phyloP scores from a whole-genome alignment of 1,140 invertebrate genomes.

The Drosophila ironensis region DNA sequence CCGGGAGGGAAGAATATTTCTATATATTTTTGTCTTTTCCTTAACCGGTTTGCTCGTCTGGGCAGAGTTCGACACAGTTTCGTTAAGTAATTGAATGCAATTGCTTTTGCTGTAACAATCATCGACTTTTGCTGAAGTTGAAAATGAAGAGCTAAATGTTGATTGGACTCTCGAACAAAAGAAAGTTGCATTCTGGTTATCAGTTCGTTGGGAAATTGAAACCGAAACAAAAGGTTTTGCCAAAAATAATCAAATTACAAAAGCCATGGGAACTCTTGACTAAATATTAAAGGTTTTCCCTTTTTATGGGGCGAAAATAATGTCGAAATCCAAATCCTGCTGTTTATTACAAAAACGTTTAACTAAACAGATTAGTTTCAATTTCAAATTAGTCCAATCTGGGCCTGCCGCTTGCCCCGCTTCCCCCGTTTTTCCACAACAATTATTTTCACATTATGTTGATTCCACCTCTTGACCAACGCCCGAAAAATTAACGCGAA shows the following conservation, averaged over 20 bases:
- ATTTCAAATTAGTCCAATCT: conserved; percentile 37
- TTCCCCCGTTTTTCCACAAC: conserved; percentile 23
- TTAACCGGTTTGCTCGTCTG: conserved; percentile 4
- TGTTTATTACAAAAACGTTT: conserved; percentile 24
- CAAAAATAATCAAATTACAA: conserved; percentile 12
- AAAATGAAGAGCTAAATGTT: conserved; percentile 37
- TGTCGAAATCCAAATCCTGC: no score
- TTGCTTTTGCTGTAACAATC: conserved; percentile 35
- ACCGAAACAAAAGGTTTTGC: background rate
- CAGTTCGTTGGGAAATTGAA: background rate
- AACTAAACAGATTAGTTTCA: conserved; percentile 26
- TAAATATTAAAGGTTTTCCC: no score
- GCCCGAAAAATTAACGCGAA: conserved; percentile 22
- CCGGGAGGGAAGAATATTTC: conserved; percentile 34
- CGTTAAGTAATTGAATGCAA: conserved; percentile 70
- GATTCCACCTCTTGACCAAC: conserved; percentile 25
- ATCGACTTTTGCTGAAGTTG: conserved; percentile 6
- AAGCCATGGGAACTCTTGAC: no score
- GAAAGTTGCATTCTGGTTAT: conserved; percentile 7
- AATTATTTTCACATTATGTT: conserved; percentile 57
- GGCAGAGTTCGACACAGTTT: conserved; percentile 40
- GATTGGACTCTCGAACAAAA: conserved; percentile 3
- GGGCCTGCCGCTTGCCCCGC: background rate
- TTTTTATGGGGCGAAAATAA: no score
- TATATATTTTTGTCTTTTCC: conserved; percentile 50